Evolutionary conservation across 2,113 vertebrate species (phyloP).

Genomic region (Upupa epops): DNA sequence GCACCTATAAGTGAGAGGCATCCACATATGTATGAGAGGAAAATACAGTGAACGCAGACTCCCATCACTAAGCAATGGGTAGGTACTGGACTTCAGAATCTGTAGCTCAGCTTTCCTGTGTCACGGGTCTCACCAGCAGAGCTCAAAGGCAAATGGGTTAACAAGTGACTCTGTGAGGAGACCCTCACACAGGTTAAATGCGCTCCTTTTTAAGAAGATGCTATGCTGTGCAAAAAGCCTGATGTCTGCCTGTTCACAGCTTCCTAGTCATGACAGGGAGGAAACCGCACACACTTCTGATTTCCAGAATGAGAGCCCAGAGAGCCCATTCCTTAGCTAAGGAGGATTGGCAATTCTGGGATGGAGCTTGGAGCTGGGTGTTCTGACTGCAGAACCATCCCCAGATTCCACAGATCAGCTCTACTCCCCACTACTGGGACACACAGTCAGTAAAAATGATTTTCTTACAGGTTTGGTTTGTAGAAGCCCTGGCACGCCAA

Average conservation of each 20-base stretch:
- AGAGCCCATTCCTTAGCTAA: neutral
- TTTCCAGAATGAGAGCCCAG: neutral
- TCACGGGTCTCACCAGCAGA: neutral
- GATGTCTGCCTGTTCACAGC: neutral
- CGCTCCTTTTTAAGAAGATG: neutral
- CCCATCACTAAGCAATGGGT: neutral
- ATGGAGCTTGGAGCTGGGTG: neutral
- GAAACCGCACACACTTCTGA: neutral
- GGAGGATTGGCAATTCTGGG: neutral
- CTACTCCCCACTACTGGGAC: neutral
- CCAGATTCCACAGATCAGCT: neutral
- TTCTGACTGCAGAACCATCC: neutral
- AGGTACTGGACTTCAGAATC: neutral
- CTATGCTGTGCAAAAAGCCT: neutral
- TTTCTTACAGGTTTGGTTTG: neutral
- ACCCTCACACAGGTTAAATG: rapidly evolving
- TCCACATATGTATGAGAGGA: neutral
- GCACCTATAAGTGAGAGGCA: neutral
- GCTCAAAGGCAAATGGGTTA: neutral
- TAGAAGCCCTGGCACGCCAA: neutral
- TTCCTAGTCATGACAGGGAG: neutral
- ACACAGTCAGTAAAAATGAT: neutral
- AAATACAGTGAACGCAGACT: neutral
- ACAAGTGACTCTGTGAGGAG: neutral
- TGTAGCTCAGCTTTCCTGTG: neutral